A percentile compares a stretch with the other conserved stretches of the same genome.
Evolutionary conservation across 2,113 vertebrate species (phyloP).

Genomic region (Xyliphius kryptos): DNA sequence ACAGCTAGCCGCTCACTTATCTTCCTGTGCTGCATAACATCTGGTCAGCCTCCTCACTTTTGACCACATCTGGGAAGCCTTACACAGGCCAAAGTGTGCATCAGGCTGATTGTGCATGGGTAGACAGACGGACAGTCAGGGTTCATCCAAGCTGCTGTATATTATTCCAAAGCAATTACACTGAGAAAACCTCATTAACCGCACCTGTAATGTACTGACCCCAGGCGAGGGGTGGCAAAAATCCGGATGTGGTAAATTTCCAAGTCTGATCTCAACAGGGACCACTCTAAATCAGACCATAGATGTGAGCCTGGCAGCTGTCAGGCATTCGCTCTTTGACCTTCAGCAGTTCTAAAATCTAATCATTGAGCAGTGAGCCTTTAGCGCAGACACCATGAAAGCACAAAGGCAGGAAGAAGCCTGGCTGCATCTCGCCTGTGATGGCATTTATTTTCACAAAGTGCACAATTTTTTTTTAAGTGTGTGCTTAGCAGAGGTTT

Average conservation of each 20-base stretch:
- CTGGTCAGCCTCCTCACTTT: slow-evolving; percentile 23
- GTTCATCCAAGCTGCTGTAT: slow-evolving; percentile 33
- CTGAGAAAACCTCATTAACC: slow-evolving; percentile 42
- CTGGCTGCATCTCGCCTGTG: background rate
- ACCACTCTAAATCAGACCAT: slow-evolving; percentile 20
- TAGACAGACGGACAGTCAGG: slow-evolving; percentile 23
- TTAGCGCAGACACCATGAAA: slow-evolving; percentile 2
- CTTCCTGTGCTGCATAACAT: slow-evolving; percentile 26
- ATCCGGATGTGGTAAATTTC: slow-evolving; percentile 29
- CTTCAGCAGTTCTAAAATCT: slow-evolving; percentile 11
- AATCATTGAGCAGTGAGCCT: background rate
- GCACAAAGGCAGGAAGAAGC: background rate
- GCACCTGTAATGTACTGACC: slow-evolving; percentile 38
- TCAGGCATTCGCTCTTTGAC: slow-evolving; percentile 6
- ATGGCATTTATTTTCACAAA: slow-evolving; percentile 17
- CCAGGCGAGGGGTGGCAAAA: slow-evolving; percentile 2
- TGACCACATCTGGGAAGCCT: slow-evolving; percentile 13
- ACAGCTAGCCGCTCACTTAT: slow-evolving; percentile 30
- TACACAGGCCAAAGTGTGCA: slow-evolving; percentile 1
- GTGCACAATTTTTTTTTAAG: background rate
- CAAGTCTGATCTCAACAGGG: slow-evolving; percentile 16
- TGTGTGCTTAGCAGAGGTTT: background rate
- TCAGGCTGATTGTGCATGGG: slow-evolving; percentile 2
- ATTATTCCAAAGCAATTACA: slow-evolving; percentile 42
- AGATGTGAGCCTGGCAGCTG: slow-evolving; percentile 7